Evolutionary conservation across 2,113 vertebrate species (phyloP).

Genomic region (Sitta europaea): DNA sequence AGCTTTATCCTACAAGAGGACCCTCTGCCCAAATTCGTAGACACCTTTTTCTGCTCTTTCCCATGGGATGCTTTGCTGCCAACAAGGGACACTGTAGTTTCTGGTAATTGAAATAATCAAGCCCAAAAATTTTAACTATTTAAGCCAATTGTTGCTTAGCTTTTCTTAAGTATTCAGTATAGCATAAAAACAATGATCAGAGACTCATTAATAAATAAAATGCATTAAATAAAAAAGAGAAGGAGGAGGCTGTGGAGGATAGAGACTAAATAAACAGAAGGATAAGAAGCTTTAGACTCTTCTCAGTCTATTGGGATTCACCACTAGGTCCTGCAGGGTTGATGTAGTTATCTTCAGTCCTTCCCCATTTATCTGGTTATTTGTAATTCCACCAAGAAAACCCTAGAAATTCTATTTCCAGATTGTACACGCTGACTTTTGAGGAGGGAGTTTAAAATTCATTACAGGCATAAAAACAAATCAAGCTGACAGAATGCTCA

Average conservation of each 20-base stretch:
- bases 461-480: slow-evolving; percentile 46
- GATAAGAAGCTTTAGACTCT: neutral
- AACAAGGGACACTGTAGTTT: neutral
- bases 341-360: neutral
- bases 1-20: neutral
- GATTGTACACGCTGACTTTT: neutral
- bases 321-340: neutral
- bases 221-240: neutral
- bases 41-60: neutral
- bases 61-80: neutral
- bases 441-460: slow-evolving; percentile 53
- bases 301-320: neutral
- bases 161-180: neutral
- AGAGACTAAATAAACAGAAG: neutral
- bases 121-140: neutral
- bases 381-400: neutral
- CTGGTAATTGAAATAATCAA: neutral
- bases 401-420: neutral
- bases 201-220: neutral
- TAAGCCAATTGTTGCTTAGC: neutral
- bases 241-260: neutral
- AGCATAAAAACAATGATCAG: neutral
- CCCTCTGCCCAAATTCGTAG: neutral
- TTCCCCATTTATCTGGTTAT: neutral
- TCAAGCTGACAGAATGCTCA: slow-evolving; percentile 53